A percentile compares a stretch with the other conserved stretches of the same genome.
Evolutionary conservation across 2,113 vertebrate genomes (phyloP).

Genomic region (Amphiprion ocellaris): DNA sequence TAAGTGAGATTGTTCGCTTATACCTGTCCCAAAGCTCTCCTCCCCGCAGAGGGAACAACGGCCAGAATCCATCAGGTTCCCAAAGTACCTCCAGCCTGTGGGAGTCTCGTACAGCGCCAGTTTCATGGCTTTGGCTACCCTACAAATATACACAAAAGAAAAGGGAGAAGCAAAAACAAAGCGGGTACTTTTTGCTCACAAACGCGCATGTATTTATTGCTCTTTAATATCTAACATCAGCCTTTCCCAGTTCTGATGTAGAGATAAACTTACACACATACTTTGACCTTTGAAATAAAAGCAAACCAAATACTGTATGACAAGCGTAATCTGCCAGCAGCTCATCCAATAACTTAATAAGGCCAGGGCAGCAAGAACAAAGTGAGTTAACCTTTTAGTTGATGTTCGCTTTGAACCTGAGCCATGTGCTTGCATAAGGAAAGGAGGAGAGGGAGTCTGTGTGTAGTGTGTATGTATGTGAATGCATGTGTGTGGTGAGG

Average conservation of each 20-base stretch:
- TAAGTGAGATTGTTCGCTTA: constrained; percentile 27
- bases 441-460: constrained; percentile 19
- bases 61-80: constrained; percentile 97
- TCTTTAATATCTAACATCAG: constrained; percentile 15
- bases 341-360: constrained; percentile 81
- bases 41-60: constrained; percentile 97
- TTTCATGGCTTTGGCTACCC: constrained; percentile 97
- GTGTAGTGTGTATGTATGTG: background rate
- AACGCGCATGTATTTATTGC: constrained; percentile 16
- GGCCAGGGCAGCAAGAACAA: constrained; percentile 73
- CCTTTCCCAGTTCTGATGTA: constrained; percentile 31
- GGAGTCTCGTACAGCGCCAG: constrained; percentile 98
- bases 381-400: constrained; percentile 75
- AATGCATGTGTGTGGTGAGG: constrained; percentile 3
- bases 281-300: constrained; percentile 69
- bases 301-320: constrained; percentile 67
- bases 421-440: constrained; percentile 49
- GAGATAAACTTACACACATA: constrained; percentile 37
- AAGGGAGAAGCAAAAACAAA: constrained; percentile 28
- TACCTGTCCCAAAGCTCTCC: constrained; percentile 99
- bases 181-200: constrained; percentile 11
- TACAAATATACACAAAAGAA: constrained; percentile 74
- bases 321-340: constrained; percentile 56
- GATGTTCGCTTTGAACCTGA: constrained; percentile 74
- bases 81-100: constrained; percentile 97